phyloP scores from a whole-genome alignment of 1,140 invertebrate genomes.

The Drosophila equinoxialis region DNA sequence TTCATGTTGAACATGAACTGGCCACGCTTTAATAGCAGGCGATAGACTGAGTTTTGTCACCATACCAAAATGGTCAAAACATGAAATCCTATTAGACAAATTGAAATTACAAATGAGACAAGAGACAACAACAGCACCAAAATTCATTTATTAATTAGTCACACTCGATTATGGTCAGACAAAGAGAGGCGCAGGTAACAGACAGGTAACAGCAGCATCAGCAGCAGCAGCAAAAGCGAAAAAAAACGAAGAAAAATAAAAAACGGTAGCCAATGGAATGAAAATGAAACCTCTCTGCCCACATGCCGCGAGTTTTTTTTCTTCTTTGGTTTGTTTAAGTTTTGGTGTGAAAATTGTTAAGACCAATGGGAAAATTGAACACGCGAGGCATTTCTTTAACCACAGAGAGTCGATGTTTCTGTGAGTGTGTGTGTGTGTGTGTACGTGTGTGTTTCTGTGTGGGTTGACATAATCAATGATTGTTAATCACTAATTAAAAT shows the following conservation, averaged over 20 bases:
- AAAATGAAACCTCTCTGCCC: slow-evolving; percentile 47
- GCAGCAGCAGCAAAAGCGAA: slow-evolving; percentile 10
- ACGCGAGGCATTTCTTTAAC: slow-evolving; percentile 42
- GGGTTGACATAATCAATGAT: slow-evolving; percentile 72
- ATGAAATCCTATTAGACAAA: slow-evolving; percentile 81
- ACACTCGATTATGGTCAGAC: slow-evolving; percentile 76
- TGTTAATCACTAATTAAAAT: slow-evolving; percentile 78
- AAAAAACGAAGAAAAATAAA: not conserved
- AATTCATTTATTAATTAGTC: slow-evolving; percentile 82
- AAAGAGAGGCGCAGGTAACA: slow-evolving; percentile 47
- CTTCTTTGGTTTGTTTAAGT: slow-evolving; percentile 21
- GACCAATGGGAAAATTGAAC: slow-evolving; percentile 49
- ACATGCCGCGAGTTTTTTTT: slow-evolving; percentile 48
- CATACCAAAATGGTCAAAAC: slow-evolving; percentile 75
- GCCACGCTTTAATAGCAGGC: slow-evolving; percentile 22
- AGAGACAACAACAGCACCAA: slow-evolving; percentile 75
- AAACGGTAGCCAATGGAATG: slow-evolving; percentile 39
- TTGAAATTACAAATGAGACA: slow-evolving; percentile 81
- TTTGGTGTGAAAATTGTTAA: slow-evolving; percentile 47
- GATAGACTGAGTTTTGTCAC: slow-evolving; percentile 46
- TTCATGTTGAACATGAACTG: slow-evolving; percentile 1
- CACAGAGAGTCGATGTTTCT: slow-evolving; percentile 18
- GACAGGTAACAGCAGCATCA: slow-evolving; percentile 33
- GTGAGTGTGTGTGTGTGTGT: slow-evolving; percentile 34
- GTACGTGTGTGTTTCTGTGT: slow-evolving; percentile 28